Conservation (phyloP, 2,797 vertebrate species). For the Centroberyx gerrardi region DNA sequence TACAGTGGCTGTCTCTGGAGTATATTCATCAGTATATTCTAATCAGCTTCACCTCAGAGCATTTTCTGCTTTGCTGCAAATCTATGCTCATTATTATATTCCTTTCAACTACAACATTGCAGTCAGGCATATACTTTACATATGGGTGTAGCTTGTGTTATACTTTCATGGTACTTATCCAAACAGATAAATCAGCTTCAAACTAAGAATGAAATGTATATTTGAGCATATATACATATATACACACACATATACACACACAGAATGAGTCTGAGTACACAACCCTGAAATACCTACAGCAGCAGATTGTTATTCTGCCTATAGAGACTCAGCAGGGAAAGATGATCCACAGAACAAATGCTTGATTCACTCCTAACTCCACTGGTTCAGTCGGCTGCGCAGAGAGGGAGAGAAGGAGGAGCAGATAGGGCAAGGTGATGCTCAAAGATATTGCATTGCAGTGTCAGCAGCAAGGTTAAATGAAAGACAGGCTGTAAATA, state of each 20-base stretch:
- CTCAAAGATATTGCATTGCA: conserved; percentile 47
- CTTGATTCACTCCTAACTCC: conserved; percentile 46
- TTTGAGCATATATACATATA: not conserved
- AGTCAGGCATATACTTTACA: not conserved
- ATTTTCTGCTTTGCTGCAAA: not conserved
- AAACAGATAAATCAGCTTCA: conserved; percentile 11
- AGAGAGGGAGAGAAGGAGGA: conserved; percentile 26
- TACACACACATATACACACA: not conserved
- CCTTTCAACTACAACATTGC: not conserved
- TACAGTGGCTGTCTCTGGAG: not conserved
- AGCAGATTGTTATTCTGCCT: conserved; percentile 52
- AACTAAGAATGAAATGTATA: conserved; percentile 2
- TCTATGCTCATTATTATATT: not conserved
- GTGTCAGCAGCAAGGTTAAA: conserved; percentile 56
- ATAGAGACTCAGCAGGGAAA: conserved; percentile 66
- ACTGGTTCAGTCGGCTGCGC: conserved; percentile 44
- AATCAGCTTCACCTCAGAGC: conserved; percentile 5
- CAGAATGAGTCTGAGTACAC: conserved; percentile 31
- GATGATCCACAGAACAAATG: conserved; percentile 63
- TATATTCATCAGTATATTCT: not conserved
- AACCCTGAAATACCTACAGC: conserved; percentile 39
- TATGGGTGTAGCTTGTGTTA: not conserved
- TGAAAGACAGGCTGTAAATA: conserved; percentile 43
- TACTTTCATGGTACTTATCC: conserved; percentile 6
- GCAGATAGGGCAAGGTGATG: conserved; percentile 27